These are phyloP conservation scores for Alfaro cultratus DNA, from an alignment of 2,797 vertebrate genomes.

Conservation along the genomic window DNA sequence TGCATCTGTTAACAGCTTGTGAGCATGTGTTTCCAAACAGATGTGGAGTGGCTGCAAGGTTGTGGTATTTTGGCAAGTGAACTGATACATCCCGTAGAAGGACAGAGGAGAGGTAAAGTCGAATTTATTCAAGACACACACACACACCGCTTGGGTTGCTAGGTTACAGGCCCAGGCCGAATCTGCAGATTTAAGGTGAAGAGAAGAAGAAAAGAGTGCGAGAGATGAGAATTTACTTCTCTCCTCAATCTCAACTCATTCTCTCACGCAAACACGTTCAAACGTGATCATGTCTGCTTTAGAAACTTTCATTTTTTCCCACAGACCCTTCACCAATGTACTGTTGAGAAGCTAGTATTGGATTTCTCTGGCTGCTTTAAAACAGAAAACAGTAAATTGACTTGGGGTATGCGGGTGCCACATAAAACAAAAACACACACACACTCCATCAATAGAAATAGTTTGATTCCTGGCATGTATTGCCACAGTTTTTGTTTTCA, in stretches of 20 bases:
- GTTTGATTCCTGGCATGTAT: constrained; percentile 1
- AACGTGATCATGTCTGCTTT: constrained; percentile 21
- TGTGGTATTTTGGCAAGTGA: constrained; percentile 37
- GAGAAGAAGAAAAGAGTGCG: constrained; percentile 24
- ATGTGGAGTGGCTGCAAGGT: constrained; percentile 20
- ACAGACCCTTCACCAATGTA: constrained; percentile 27
- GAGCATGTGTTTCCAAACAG: constrained; percentile 22
- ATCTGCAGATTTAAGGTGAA: constrained; percentile 60
- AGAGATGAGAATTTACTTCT: constrained; percentile 44
- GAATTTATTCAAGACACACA: constrained; percentile 68
- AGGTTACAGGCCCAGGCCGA: constrained; percentile 64
- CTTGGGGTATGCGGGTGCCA: constrained; percentile 5
- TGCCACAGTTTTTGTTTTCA: background rate
- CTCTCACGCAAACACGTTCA: constrained; percentile 2
- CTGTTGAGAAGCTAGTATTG: constrained; percentile 31
- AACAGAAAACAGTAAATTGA: constrained; percentile 31
- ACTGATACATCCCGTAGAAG: constrained; percentile 50
- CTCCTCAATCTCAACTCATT: constrained; percentile 9
- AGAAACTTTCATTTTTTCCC: constrained; percentile 33
- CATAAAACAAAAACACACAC: constrained; percentile 5
- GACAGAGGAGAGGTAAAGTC: constrained; percentile 43
- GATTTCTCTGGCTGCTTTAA: constrained; percentile 25
- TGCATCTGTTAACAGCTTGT: constrained; percentile 1
- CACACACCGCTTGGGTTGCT: constrained; percentile 74
- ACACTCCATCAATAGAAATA: background rate